Base-by-base conservation (phyloP, 2,888 invertebrate species). In the Eudasyphora cyanicolor region DNA sequence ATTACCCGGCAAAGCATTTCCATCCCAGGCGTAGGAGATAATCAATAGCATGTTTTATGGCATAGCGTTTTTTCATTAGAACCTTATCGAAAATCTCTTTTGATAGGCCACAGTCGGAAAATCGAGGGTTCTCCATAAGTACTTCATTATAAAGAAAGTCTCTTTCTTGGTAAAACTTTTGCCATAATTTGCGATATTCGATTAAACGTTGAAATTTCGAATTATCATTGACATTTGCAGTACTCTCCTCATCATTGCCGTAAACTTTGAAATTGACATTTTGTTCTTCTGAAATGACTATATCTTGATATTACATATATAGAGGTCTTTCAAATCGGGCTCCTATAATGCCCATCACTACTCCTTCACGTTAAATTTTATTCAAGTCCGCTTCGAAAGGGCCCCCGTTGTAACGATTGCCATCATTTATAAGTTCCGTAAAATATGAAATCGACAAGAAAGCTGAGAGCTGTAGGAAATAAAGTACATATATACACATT, bases 1-100 rank as follows among this genome's bases (percentile, higher is more conserved):
- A 86, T 96, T 96, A 69, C 95, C 95, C 0, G 95, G 95, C 81
- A 95, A 93, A 0, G 95, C 94, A 87, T 96, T 96, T 2, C 95
- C 94, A 88, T 95, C 95, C 94, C 95, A 95, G 95, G 95, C 94
- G 87, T 95, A 95, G 0, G 95, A 95, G 38, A 95, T 94, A 0
- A 95, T 93, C 21, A 95, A 90, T 7, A 94, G 88, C 79, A 93
- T 93, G 73, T 93, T 92, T 19, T 88, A n/a, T n/a, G n/a, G n/a
- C n/a, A 57, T 94, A 89, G 45, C 95, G 91, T 85, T 90, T 91
- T 67, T 88, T 91, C 91, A 89, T 91, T 0, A 91, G 82, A 60
- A 91, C 71, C 86, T 91, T 91, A 75, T 92, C 92, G 32, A 92
- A 92, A 14, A 91, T 87, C 60, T 89, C 88, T 29, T 89, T 60